Evolutionary conservation across 2,113 vertebrate genomes (phyloP).

Genomic region (Strigops habroptila): DNA sequence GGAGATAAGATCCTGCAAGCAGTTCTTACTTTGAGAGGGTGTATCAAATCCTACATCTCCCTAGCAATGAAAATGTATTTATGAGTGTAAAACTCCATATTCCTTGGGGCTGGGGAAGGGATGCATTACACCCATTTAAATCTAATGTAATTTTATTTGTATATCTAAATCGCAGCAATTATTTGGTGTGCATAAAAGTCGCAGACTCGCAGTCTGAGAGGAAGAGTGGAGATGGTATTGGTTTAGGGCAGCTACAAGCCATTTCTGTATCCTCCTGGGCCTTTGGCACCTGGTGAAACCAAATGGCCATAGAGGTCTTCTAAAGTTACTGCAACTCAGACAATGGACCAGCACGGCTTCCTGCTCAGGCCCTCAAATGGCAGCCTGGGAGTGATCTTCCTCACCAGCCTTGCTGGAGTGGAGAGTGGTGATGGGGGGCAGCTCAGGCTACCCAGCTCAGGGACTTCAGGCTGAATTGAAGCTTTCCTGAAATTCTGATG

Average conservation of each 20-base stretch:
- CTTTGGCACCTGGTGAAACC: neutral
- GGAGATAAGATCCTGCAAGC: neutral
- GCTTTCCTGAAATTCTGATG: neutral
- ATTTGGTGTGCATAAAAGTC: neutral
- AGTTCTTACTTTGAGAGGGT: neutral
- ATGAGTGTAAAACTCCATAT: neutral
- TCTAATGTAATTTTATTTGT: neutral
- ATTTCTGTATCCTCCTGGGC: neutral
- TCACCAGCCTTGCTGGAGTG: neutral
- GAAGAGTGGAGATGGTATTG: neutral
- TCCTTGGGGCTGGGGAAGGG: neutral
- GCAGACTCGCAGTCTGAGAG: neutral
- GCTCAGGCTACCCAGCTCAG: neutral
- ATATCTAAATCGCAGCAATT: neutral
- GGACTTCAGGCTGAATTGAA: neutral
- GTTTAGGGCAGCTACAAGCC: neutral
- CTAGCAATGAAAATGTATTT: neutral
- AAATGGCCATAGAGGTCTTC: neutral
- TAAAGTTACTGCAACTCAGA: neutral
- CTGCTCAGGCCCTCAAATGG: neutral
- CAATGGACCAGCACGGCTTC: rapidly evolving
- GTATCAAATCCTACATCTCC: neutral
- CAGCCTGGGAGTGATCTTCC: neutral
- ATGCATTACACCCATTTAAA: neutral
- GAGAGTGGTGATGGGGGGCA: neutral